These are phyloP conservation scores for Scolopax rusticola DNA, from an alignment of 2,797 vertebrate genomes.

Conservation along the genomic window DNA sequence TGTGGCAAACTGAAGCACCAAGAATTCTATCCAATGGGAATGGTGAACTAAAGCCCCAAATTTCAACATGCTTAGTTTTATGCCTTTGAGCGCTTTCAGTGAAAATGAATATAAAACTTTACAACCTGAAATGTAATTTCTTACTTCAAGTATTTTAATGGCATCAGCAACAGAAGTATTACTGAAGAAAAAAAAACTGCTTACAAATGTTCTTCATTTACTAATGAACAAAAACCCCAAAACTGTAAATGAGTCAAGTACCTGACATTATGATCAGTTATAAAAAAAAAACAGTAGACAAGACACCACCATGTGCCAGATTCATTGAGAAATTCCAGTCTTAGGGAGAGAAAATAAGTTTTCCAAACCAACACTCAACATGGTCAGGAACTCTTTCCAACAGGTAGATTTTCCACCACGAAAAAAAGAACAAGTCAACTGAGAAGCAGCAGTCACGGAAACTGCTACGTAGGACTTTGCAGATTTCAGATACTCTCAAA, in stretches of 20 bases:
- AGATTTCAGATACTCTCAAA: not conserved
- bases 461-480: not conserved
- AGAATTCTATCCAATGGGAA: not conserved
- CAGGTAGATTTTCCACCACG: not conserved
- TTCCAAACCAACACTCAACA: not conserved
- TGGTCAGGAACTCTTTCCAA: not conserved
- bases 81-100: not conserved
- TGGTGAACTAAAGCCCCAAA: not conserved
- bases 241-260: not conserved
- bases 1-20: not conserved
- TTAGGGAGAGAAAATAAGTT: not conserved
- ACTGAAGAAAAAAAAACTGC: not conserved
- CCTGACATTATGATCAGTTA: not conserved
- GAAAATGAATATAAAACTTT: not conserved
- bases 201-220: not conserved
- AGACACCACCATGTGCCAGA: not conserved
- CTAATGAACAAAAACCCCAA: not conserved
- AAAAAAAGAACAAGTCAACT: not conserved
- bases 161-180: not conserved
- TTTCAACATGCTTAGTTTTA: not conserved
- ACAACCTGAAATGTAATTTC: not conserved
- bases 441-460: not conserved
- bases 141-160: not conserved
- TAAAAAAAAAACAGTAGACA: not conserved
- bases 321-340: not conserved